Percentiles rank a stretch among this genome's conserved stretches.
These are phyloP conservation scores for Aphis craccivora DNA, from an alignment of 1,140 invertebrate species.

Conservation along the genomic window DNA sequence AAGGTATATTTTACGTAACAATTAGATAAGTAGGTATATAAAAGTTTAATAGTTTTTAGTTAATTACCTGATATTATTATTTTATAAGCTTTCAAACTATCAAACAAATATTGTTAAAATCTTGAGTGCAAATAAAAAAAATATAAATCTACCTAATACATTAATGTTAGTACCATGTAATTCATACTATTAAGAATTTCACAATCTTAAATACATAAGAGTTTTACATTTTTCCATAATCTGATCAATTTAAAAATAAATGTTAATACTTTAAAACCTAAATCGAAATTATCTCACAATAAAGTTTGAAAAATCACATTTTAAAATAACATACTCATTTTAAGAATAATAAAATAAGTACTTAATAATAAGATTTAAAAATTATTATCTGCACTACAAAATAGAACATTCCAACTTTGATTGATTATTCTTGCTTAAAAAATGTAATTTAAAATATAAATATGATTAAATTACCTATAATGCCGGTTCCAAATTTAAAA, in stretches of 20 bases:
- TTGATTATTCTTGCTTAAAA: neutral
- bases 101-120: neutral
- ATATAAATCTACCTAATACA: no score
- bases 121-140: neutral
- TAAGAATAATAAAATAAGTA: neutral
- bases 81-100: neutral
- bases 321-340: no score
- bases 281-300: neutral
- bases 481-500: neutral
- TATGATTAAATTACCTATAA: neutral
- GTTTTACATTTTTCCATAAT: neutral
- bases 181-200: neutral
- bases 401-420: neutral
- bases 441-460: neutral
- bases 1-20: neutral
- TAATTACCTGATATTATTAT: neutral
- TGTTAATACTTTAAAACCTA: neutral
- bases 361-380: neutral
- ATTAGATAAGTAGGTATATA: neutral
- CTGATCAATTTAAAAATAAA: neutral
- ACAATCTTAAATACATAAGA: neutral
- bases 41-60: neutral
- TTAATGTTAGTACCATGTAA: no score
- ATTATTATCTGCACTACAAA: neutral
- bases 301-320: no score